Conservation (phyloP, 2,888 invertebrate species). For the Caenorhabditis sp. region DNA sequence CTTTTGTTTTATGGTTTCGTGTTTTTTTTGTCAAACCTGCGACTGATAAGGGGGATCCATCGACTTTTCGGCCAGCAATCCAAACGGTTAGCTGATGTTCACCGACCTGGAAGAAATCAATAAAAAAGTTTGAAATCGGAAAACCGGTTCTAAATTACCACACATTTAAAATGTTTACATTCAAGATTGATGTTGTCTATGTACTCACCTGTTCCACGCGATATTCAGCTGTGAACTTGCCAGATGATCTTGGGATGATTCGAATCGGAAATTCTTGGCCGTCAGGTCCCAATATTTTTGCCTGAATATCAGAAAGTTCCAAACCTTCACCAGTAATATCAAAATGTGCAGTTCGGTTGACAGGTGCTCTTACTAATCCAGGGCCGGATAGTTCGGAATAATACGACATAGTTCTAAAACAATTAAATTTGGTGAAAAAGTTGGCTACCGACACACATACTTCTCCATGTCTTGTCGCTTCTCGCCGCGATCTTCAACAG, state of each 20-base stretch:
- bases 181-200: background rate
- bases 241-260: slow-evolving; percentile 83
- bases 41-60: slow-evolving; percentile 54
- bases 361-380: slow-evolving; percentile 75
- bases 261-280: slow-evolving; percentile 84
- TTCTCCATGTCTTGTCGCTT: slow-evolving; percentile 48
- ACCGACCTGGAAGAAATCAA: slow-evolving; percentile 56
- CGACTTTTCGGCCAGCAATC: slow-evolving; percentile 83
- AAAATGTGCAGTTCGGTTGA: slow-evolving; percentile 75
- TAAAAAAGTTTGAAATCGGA: background rate
- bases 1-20: background rate
- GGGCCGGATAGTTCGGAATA: slow-evolving; percentile 69
- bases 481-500: slow-evolving; percentile 47
- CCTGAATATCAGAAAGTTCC: slow-evolving; percentile 53
- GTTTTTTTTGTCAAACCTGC: slow-evolving; percentile 46
- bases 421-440: background rate
- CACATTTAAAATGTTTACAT: background rate
- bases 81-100: slow-evolving; percentile 90
- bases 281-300: slow-evolving; percentile 77
- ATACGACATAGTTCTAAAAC: slow-evolving; percentile 49
- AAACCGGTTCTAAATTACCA: background rate
- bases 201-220: slow-evolving; percentile 76
- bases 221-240: slow-evolving; percentile 89
- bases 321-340: slow-evolving; percentile 56
- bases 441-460: background rate